Base-by-base conservation (phyloP, 2,888 invertebrate genomes). In the Drosophila mercatorum region DNA sequence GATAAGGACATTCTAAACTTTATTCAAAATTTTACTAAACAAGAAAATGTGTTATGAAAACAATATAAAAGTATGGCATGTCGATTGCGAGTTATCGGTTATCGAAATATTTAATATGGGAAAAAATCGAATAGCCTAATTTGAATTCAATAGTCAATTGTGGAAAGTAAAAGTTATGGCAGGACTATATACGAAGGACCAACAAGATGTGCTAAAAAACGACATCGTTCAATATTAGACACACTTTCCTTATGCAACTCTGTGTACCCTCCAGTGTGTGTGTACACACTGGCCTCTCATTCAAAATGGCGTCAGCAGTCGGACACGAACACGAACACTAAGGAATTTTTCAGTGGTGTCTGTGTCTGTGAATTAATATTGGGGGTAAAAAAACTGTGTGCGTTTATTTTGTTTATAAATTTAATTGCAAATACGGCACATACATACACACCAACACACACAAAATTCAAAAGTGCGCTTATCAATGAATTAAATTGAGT, bases 1-100 rank as follows among this genome's bases (percentile, higher is more conserved):
- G 95, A 94, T 64, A 96, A 71, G 34, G 91, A 85, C 91, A 91
- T 91, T 52, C 47, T 52, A 0, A 2, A 14, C 36, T 56, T 44
- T 58, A 53, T 55, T 70, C 34, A 47, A 58, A 41, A 38, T 34
- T 75, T 76, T 59, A 55, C 63, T 36, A 36, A 56, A 38, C 52
- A 56, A 43, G 34, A 69, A 71, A 81, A 69, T 79, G 79, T 78
- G 78, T 81, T 81, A 78, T 81, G 84, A 78, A 78, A 81, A 78
- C 81, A 68, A 38, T 44, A 26, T 40, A 31, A 26, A 53, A 22
- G 41, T 31, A 31, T 31, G 41, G 11, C n/a, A 43, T 43, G 49
- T 43, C 70, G 63, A 61, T 38, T 31, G 38, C 11, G 0, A 17
- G 11, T 12, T 44, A 79, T 75, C 76, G 70, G n/a, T 46, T 61